Evolutionary conservation across 2,888 invertebrate species (phyloP), one percentile per base, ranked within the genome.

Genomic region (Tachina grossa): DNA sequence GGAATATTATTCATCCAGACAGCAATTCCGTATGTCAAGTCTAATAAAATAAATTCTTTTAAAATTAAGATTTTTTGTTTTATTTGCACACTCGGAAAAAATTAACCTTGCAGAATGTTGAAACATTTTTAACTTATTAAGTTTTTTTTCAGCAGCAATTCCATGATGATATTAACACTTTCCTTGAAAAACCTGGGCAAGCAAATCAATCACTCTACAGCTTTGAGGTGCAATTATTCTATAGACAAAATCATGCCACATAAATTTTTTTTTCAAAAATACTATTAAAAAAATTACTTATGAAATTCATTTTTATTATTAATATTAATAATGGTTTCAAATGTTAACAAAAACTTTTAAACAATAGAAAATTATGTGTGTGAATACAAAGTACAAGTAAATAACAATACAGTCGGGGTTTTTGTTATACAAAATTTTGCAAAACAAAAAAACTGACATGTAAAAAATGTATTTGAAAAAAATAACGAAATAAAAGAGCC

Each of bases 311-410:
- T 16, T 65, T 19, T 47, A 3, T 19, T 53, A 74, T 78, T 47
- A 3, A 39, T 53, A 74, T 78, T 77, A 83, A 83, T 83, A 78
- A 78, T 59, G 72, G 61, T 78, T 77, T 72, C 51, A 77, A 69
- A 71, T 77, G 61, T 77, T 49, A 72, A 77, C 51, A 57, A 63
- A 53, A 47, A 41, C 1, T 19, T 49, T 31, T 39, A 55, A 57
- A 72, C 59, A 71, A 72, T 78, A 68, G 31, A 59, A 16, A 49
- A 13, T 19, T 41, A 74, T 61, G 41, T 57, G 55, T 77, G 53
- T 55, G 65, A 57, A 57, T 65, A 57, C 39, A 39, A 39, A 6
- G 31, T 57, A 13, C 39, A 57, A 9, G n/a, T 39, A 57, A 57
- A 39, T 57, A 57, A 57, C 19, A 57, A 39, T 39, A 14, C 14